These are phyloP conservation scores for Camarhynchus parvulus DNA, from an alignment of 2,113 vertebrate species.

Conservation along the genomic window DNA sequence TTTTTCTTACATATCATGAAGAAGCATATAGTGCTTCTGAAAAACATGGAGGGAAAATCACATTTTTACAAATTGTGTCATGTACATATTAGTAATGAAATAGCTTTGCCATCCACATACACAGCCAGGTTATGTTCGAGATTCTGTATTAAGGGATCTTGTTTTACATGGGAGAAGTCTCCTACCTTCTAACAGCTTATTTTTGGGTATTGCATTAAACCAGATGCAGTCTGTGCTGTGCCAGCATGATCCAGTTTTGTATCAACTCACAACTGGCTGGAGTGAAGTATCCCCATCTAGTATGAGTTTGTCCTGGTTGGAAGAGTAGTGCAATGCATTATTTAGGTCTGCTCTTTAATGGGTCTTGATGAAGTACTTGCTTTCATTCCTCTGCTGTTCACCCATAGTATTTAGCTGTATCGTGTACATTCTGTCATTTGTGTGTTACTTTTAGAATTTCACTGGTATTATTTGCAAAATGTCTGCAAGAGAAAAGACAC, in stretches of 20 bases:
- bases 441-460: not conserved
- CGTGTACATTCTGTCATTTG: not conserved
- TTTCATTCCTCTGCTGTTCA: not conserved
- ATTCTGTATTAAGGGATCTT: not conserved
- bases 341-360: not conserved
- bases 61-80: not conserved
- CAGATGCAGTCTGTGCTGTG: not conserved
- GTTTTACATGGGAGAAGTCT: not conserved
- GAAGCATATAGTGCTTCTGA: not conserved
- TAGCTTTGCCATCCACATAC: not conserved
- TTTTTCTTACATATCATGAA: not conserved
- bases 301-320: not conserved
- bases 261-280: not conserved
- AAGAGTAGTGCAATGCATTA: not conserved
- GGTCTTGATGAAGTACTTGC: not conserved
- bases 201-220: not conserved
- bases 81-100: not conserved
- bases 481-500: not conserved
- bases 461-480: not conserved
- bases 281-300: not conserved
- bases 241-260: not conserved
- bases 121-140: fast-evolving
- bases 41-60: not conserved
- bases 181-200: not conserved
- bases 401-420: not conserved